A percentile compares a stretch with the other conserved stretches of the same genome.
Evolutionary conservation across 92 coral and sea anemone genomes (phyloP).

Genomic region (Palythoa heliodiscus): DNA sequence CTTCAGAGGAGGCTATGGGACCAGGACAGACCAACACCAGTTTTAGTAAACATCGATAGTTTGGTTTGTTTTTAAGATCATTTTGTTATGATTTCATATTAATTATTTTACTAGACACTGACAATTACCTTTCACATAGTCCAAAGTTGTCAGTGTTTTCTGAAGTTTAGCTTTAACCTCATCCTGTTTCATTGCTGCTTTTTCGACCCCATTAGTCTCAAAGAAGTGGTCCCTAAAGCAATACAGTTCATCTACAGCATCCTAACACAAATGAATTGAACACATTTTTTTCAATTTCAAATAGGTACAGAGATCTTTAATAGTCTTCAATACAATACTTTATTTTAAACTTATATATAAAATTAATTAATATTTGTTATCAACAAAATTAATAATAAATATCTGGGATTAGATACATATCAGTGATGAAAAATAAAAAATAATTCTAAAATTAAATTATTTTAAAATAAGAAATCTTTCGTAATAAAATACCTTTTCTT

Average conservation of each 20-base stretch:
- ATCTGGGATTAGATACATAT: not conserved
- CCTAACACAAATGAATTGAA: constrained; percentile 44
- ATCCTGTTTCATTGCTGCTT: constrained; percentile 74
- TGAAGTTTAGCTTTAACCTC: constrained; percentile 76
- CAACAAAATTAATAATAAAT: not conserved
- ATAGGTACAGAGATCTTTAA: not conserved
- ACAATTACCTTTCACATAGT: constrained; percentile 69
- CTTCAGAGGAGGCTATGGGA: constrained; percentile 68
- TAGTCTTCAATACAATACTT: too few relatives aligned
- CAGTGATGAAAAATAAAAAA: too few relatives aligned
- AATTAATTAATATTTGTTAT: too few relatives aligned
- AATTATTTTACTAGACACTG: not conserved
- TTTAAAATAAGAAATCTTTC: too few relatives aligned
- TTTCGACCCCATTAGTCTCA: constrained; percentile 89
- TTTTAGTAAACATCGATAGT: not conserved
- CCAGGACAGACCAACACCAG: not conserved
- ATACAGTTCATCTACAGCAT: constrained; percentile 87
- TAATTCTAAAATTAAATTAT: too few relatives aligned
- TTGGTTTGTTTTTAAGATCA: too few relatives aligned
- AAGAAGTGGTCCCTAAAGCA: constrained; percentile 91
- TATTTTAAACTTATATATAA: too few relatives aligned
- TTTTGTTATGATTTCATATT: too few relatives aligned
- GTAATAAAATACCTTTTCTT: too few relatives aligned
- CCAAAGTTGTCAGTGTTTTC: constrained; percentile 67
- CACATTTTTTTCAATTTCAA: not conserved